Base-by-base conservation (phyloP, 2,888 invertebrate species). In the Petrolisthes cinctipes region DNA sequence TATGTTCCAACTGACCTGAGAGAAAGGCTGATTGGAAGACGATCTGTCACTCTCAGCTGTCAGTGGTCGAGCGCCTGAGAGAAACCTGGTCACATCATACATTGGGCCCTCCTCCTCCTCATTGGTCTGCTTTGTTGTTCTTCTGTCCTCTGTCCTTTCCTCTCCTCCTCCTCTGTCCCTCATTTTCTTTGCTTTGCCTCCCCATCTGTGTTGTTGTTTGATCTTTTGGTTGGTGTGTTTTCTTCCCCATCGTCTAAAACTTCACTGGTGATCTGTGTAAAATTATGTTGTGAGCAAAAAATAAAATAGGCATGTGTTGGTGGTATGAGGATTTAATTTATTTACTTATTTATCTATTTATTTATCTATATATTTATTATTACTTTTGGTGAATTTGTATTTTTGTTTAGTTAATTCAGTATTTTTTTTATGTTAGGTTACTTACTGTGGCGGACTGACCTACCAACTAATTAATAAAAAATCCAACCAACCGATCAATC, bases 11-110 rank as follows among this genome's bases (percentile, higher is more conserved):
- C n/a, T n/a, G 7, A n/a, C 11, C 73, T 37, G 37, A 37, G 37
- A 37, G 0, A 37, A 37, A 37, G 37, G 37, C 37, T 37, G 37
- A 37, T 37, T 37, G 2, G 37, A 37, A 0, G 37, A 37, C 37
- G 37, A 37, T 37, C 37, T 37, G 37, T 37, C 17, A 20, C 81
- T 82, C 7, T 17, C 82, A 51, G 51, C 82, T 6, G 82, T 82
- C 53, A 61, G n/a, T 4, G 68, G 53, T 51, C 82, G 68, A 37
- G 68, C 82, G 53, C 82, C 82, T 51, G 82, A 66, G 20, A 82
- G 82, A 23, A 68, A 82, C n/a, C 20, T 37, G 9, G 68, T 5
- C 17, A 71, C 71, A 11, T 61, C 61, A 17, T 61, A 17, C 61
- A 14, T 17, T 61, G 61, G 61, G 61, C 3, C 61, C 3, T 17